Evolutionary conservation across 2,113 vertebrate species (phyloP), one percentile per base, ranked within the genome.

Genomic region (Amblyornis subalaris): DNA sequence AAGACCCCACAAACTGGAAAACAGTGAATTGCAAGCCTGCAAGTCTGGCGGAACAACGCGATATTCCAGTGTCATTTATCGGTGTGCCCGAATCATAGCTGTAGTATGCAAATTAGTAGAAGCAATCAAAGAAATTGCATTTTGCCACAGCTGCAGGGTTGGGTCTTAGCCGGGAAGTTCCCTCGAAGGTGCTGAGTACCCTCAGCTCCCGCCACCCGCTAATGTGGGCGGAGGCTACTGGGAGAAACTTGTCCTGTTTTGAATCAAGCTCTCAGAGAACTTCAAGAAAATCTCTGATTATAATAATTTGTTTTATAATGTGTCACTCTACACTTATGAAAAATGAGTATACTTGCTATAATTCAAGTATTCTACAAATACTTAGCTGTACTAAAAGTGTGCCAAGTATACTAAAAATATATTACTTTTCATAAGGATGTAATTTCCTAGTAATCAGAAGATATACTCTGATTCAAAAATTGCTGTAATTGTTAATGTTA

Each of bases 381-480:
- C 88, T 96, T 95, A 92, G 75, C 92, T 88, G 69, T 45, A 86
- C 88, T 80, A 92, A 94, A 96, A 94, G 64, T 88, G 75, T 91
- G 91, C 92, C 90, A 95, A 97, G 93, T 84, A 90, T 78, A 94
- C 96, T 95, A 97, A 97, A 97, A 96, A 97, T 96, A 96, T 57
- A 84, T 94, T 97, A 90, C 75, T 97, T 95, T 95, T 89, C 85
- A 60, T 89, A 94, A 97, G 95, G 81, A 78, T 95, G 74, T 95
- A 96, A 97, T 97, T 95, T 95, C 76, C 88, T 88, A 88, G 93
- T 97, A 97, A 96, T 97, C 95, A 97, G 92, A 94, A 95, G 85
- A 90, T 86, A 81, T 16, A 71, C 35, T 91, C 67, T 94, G 95
- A 95, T 96, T 91, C 95, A 95, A 91, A 97, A 97, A 95, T 95